phyloP scores from a whole-genome alignment of 92 coral and sea anemone genomes.

The Pocillopora grandis region DNA sequence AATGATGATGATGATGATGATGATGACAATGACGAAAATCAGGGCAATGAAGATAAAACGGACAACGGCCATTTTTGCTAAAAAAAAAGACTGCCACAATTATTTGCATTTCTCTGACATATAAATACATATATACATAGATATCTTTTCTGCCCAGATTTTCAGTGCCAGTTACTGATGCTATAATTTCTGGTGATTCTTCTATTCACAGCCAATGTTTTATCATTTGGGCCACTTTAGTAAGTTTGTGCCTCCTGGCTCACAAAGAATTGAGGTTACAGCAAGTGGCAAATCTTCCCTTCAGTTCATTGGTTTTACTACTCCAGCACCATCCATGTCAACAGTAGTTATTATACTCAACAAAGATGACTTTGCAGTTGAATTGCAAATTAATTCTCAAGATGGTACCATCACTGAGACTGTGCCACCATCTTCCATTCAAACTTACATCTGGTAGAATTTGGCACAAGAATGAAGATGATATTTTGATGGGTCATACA shows the following conservation, averaged over 20 bases:
- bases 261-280: constrained; percentile 63
- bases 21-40: too few relatives aligned
- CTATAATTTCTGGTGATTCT: background rate
- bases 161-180: background rate
- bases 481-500: too few relatives aligned
- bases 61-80: too few relatives aligned
- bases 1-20: too few relatives aligned
- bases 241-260: constrained; percentile 87
- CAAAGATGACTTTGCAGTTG: constrained; percentile 47
- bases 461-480: background rate
- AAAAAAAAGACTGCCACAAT: too few relatives aligned
- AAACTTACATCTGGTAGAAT: constrained; percentile 82
- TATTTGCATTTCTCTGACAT: too few relatives aligned
- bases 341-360: constrained; percentile 78
- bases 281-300: constrained; percentile 57
- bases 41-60: too few relatives aligned
- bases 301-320: constrained; percentile 74
- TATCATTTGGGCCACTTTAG: constrained; percentile 95
- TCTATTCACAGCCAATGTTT: constrained; percentile 77
- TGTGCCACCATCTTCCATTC: constrained; percentile 78
- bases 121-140: too few relatives aligned
- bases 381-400: constrained; percentile 54
- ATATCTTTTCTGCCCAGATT: too few relatives aligned
- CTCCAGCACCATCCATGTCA: constrained; percentile 54
- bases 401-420: constrained; percentile 49